Evolutionary conservation across 2,797 vertebrate species (phyloP).

Genomic region (Cirrhinus mrigala): DNA sequence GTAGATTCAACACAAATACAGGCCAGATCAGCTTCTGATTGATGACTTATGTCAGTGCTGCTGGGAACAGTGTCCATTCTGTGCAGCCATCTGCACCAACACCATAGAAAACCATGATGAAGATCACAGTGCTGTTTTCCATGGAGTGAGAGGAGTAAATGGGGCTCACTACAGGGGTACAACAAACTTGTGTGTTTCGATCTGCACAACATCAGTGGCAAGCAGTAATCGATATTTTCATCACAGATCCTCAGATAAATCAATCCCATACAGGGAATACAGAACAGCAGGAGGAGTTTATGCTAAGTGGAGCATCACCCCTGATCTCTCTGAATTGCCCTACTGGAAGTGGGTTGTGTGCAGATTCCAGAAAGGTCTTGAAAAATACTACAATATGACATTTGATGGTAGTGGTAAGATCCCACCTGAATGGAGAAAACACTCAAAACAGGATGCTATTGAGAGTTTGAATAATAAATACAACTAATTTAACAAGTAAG

Average conservation of each 20-base stretch:
- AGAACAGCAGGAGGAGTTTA: not conserved
- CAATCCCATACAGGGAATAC: not conserved
- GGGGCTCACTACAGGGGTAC: fast-evolving
- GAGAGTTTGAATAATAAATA: not conserved
- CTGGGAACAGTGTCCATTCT: slow-evolving; percentile 54
- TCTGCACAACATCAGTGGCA: not conserved
- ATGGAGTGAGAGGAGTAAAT: fast-evolving
- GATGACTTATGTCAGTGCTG: slow-evolving; percentile 37
- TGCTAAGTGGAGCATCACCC: not conserved
- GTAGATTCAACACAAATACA: too few relatives aligned
- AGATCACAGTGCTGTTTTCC: slow-evolving; percentile 4
- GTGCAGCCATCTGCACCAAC: slow-evolving; percentile 19
- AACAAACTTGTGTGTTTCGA: not conserved
- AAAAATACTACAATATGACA: not conserved
- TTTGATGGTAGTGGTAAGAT: not conserved
- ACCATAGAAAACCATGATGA: not conserved
- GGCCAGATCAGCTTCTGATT: slow-evolving; percentile 46
- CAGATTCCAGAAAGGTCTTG: not conserved
- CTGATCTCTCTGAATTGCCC: not conserved
- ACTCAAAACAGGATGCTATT: not conserved
- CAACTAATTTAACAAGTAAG: not conserved
- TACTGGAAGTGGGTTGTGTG: slow-evolving; percentile 30
- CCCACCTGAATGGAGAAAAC: not conserved
- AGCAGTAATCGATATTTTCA: not conserved
- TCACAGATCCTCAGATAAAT: not conserved